Evolutionary conservation across 2,797 vertebrate genomes (phyloP).

Genomic region (Luscinia megarhynchos): DNA sequence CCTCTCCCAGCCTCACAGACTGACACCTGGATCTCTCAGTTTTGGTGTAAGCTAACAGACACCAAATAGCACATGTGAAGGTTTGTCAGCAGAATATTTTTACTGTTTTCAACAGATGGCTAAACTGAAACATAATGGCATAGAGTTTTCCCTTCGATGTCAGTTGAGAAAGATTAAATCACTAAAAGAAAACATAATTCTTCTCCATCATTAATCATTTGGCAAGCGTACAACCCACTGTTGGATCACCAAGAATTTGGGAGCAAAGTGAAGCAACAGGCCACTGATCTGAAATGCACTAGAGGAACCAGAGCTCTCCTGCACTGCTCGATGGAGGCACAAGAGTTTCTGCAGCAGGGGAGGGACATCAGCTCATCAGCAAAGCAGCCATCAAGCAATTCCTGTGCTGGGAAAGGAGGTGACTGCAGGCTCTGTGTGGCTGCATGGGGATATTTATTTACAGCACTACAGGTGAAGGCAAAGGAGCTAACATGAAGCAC

Average conservation of each 20-base stretch:
- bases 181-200: neutral
- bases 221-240: conserved; percentile 16
- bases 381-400: conserved; percentile 53
- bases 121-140: neutral
- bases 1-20: neutral
- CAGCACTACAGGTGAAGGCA: neutral
- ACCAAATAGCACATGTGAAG: neutral
- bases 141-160: neutral
- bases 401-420: neutral
- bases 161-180: neutral
- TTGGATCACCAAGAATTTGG: neutral
- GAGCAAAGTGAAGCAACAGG: conserved; percentile 12
- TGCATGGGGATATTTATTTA: conserved; percentile 38
- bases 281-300: conserved; percentile 29
- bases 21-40: neutral
- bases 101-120: neutral
- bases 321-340: neutral
- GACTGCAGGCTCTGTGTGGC: neutral
- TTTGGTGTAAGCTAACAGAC: neutral
- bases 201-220: neutral
- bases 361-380: conserved; percentile 38
- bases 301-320: conserved; percentile 43
- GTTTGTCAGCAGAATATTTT: conserved; percentile 20
- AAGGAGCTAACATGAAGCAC: neutral
- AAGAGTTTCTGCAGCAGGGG: conserved; percentile 21